phyloP scores from a whole-genome alignment of 2,113 vertebrate genomes.

The Hemiscyllium ocellatum region DNA sequence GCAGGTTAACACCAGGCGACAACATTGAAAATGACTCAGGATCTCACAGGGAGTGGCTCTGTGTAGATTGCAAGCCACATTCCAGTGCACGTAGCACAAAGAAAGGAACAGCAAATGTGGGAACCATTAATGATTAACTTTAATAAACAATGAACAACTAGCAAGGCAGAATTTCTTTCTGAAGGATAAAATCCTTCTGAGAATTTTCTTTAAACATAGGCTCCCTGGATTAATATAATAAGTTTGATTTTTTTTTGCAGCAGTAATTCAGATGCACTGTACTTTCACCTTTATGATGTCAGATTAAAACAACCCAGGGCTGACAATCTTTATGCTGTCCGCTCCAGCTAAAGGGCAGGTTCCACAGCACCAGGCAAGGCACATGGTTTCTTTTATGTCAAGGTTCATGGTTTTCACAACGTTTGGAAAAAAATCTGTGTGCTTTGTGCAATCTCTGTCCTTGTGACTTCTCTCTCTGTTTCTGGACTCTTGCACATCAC shows the following conservation, averaged over 20 bases:
- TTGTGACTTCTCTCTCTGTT: not conserved
- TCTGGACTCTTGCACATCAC: not conserved
- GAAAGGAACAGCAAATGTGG: not conserved
- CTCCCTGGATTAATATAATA: not conserved
- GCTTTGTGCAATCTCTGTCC: not conserved
- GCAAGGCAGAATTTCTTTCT: not conserved
- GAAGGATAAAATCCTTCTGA: not conserved
- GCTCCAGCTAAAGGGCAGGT: not conserved
- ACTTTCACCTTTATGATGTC: not conserved
- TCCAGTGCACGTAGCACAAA: not conserved
- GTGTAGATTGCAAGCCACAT: not conserved
- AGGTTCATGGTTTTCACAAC: not conserved
- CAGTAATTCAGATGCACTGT: not conserved
- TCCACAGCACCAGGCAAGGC: not conserved
- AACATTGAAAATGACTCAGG: not conserved
- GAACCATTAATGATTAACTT: slow-evolving; percentile 14
- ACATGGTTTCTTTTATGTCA: not conserved
- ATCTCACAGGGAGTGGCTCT: not conserved
- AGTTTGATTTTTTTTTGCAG: not conserved
- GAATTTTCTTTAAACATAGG: not conserved
- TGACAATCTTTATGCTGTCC: not conserved
- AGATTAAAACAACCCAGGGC: not conserved
- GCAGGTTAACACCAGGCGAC: not conserved
- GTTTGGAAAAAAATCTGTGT: not conserved
- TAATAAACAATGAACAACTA: not conserved